These are phyloP conservation scores for Cinclus cinclus DNA, from an alignment of 2,113 vertebrate genomes.

Conservation along the genomic window DNA sequence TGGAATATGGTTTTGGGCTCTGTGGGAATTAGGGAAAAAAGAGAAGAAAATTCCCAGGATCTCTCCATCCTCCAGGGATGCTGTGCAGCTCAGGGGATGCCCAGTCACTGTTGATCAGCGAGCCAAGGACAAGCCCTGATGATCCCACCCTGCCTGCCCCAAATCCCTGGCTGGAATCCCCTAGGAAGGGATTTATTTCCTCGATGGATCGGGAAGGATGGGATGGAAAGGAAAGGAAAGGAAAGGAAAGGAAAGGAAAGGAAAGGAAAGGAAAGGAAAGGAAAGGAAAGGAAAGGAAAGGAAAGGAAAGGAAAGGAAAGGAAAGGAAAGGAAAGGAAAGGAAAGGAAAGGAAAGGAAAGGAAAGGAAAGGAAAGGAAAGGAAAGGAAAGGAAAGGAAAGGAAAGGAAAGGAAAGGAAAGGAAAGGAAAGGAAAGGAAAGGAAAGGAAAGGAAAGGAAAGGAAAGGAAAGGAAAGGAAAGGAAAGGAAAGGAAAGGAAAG, in stretches of 20 bases:
- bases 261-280: neutral
- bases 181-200: too few species aligned
- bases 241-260: neutral
- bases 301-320: neutral
- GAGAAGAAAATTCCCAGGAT: neutral
- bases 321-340: too few species aligned
- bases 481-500: neutral
- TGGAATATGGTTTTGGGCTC: neutral
- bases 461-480: neutral
- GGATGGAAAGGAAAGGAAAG: too few species aligned
- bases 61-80: too few species aligned
- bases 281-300: neutral
- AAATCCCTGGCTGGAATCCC: too few species aligned
- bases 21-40: neutral
- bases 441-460: neutral
- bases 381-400: neutral
- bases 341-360: neutral
- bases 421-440: neutral
- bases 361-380: neutral
- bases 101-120: too few species aligned
- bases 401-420: too few species aligned
- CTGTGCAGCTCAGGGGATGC: too few species aligned
- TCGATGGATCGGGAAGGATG: too few species aligned
- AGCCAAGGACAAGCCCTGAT: too few species aligned
- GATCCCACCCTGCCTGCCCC: too few species aligned